A percentile compares a stretch with the other conserved stretches of the same genome.
phyloP scores from a whole-genome alignment of 2,888 invertebrate genomes.

The Monopis laevigella region DNA sequence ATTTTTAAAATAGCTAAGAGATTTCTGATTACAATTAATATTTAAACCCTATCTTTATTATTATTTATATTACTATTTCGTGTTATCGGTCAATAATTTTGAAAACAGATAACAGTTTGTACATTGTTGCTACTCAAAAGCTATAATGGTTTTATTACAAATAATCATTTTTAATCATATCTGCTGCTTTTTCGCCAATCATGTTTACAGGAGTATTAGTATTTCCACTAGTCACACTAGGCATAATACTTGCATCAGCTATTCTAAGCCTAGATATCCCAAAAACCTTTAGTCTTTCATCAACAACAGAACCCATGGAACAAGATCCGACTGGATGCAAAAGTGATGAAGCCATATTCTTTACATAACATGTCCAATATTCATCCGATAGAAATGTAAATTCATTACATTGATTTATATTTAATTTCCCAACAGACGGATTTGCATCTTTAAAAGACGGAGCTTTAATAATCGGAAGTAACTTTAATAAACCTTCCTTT shows the following conservation, averaged over 20 bases:
- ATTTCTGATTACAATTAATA: no score
- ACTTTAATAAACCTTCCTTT: constrained; percentile 24
- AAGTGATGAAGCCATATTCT: constrained; percentile 29
- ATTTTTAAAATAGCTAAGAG: no score
- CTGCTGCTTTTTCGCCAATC: constrained; percentile 70
- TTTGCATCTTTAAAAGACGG: constrained; percentile 22
- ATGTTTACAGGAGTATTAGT: constrained; percentile 69
- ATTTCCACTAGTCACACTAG: constrained; percentile 66
- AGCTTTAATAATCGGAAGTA: constrained; percentile 22
- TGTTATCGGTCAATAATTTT: no score
- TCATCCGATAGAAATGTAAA: constrained; percentile 28
- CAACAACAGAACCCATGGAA: constrained; percentile 39
- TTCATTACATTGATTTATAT: constrained; percentile 27
- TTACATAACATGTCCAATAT: constrained; percentile 38
- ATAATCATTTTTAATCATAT: constrained; percentile 58
- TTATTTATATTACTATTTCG: background rate
- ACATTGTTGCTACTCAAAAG: background rate
- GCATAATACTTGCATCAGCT: constrained; percentile 73
- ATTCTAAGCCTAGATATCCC: constrained; percentile 66
- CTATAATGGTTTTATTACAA: background rate
- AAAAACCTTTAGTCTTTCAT: constrained; percentile 41
- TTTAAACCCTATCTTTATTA: background rate
- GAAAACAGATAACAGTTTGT: background rate
- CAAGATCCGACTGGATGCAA: constrained; percentile 37
- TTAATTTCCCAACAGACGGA: constrained; percentile 23